Conservation (phyloP, 2,888 invertebrate genomes). For the Drosophila koepferae region DNA sequence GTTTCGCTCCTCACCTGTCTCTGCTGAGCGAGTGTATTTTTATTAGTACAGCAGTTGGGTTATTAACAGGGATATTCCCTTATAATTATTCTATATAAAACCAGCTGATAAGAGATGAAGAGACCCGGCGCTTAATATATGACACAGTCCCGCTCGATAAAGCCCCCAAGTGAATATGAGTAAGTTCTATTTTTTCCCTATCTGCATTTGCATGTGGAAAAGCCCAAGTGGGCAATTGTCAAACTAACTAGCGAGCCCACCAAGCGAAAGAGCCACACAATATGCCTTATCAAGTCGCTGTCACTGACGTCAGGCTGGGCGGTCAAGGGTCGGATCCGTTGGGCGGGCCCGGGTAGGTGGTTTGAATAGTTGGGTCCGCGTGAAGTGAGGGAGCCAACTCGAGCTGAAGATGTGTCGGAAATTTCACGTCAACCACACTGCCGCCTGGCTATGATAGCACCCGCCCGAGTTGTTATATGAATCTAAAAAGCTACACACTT, state of each 20-base stretch:
- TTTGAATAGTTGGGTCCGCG: conserved; percentile 6
- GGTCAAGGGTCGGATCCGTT: background rate
- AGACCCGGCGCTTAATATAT: background rate
- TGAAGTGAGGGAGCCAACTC: conserved; percentile 35
- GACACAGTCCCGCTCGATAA: conserved; percentile 6
- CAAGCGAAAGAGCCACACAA: conserved; percentile 6
- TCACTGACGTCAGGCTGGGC: conserved; percentile 46
- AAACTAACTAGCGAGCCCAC: conserved; percentile 1
- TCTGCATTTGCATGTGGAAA: conserved; percentile 22
- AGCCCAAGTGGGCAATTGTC: conserved; percentile 19
- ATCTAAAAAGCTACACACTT: background rate
- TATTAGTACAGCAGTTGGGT: background rate
- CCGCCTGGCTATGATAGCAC: conserved; percentile 20
- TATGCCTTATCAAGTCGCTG: conserved; percentile 30
- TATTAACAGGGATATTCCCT: conserved; percentile 2
- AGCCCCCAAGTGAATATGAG: conserved; percentile 1
- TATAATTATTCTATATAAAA: background rate
- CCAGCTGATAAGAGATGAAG: background rate
- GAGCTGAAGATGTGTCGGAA: conserved; percentile 68
- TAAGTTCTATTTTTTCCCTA: background rate
- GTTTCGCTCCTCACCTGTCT: background rate
- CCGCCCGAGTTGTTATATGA: conserved; percentile 2
- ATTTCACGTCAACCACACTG: conserved; percentile 56
- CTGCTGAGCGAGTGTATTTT: background rate
- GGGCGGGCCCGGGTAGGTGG: background rate